Evolutionary conservation across 2,113 vertebrate species (phyloP).

Genomic region (Naja naja): DNA sequence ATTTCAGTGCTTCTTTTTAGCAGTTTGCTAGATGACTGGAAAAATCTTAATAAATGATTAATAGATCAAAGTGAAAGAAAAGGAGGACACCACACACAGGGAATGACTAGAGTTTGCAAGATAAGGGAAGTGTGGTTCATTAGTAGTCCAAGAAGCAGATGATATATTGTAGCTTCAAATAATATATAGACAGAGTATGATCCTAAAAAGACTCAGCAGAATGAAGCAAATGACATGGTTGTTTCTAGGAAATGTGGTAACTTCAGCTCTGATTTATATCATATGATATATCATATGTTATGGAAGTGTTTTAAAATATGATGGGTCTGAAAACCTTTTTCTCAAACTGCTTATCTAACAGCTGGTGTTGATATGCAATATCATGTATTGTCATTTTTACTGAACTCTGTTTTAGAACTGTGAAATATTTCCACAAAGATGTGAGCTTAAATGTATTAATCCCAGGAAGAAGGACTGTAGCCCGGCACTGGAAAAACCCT

Average conservation of each 20-base stretch:
- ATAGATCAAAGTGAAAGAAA: not conserved
- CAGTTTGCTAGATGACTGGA: not conserved
- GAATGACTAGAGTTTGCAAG: not conserved
- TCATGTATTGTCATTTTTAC: not conserved
- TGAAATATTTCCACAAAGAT: not conserved
- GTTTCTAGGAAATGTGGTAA: not conserved
- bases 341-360: not conserved
- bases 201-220: not conserved
- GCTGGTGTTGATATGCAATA: not conserved
- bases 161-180: not conserved
- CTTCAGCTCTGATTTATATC: not conserved
- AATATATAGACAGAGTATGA: not conserved
- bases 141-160: not conserved
- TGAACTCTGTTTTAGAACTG: not conserved
- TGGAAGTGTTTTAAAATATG: not conserved
- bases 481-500: not conserved
- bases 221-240: not conserved
- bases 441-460: not conserved
- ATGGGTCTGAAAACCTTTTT: not conserved
- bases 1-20: not conserved
- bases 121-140: not conserved
- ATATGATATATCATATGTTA: not conserved
- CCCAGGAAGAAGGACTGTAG: not conserved
- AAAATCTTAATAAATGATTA: not conserved
- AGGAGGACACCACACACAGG: not conserved